Evolutionary conservation across 1,140 invertebrate species (phyloP), one percentile per base, ranked within the genome.

Genomic region (Drosophila seguyi): DNA sequence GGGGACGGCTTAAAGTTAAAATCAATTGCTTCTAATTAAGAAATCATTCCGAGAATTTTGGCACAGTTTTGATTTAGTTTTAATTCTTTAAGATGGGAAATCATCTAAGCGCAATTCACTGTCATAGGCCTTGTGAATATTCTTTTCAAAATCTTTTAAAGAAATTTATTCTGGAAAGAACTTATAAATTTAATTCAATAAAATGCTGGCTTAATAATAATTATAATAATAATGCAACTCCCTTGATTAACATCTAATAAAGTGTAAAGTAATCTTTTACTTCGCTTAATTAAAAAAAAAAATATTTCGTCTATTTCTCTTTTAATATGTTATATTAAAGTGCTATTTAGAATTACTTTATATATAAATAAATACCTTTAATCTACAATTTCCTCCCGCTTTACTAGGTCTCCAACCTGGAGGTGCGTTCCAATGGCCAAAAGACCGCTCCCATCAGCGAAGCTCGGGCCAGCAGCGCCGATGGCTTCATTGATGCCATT

Each of bases 371-470:
- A 20, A 34, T 20, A 14, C 0, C 6, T 36, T 16, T 18, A 52
- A 52, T 20, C 6, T 20, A 34, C 1, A 34, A 52, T 34, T 36
- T n/a, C 34, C 20, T 4, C 14, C 8, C 10, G 36, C 42, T 25
- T 55, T 11, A 22, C 1, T 29, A 92, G 91, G 44, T 92, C 8
- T 79, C 85, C 73, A 94, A 94, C 36, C 94, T 97, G 66, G 95
- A 96, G 93, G 95, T 97, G 22, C 95, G 95, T 50, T 94, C 95
- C 66, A 97, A 97, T 93, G 94, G 94, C 59, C 94, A 94, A 48
- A 63, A 86, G 66, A 48, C 67, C 18, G 39, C 59, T 67, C 93
- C 93, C 11, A 94, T 95, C 38, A 91, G 94, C 38, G 94, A 94
- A 29, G 94, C 93, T 39, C 94, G 96, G 53, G 79, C 94, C 94